Conservation (phyloP, 2,113 vertebrate species). For the Vidua macroura region DNA sequence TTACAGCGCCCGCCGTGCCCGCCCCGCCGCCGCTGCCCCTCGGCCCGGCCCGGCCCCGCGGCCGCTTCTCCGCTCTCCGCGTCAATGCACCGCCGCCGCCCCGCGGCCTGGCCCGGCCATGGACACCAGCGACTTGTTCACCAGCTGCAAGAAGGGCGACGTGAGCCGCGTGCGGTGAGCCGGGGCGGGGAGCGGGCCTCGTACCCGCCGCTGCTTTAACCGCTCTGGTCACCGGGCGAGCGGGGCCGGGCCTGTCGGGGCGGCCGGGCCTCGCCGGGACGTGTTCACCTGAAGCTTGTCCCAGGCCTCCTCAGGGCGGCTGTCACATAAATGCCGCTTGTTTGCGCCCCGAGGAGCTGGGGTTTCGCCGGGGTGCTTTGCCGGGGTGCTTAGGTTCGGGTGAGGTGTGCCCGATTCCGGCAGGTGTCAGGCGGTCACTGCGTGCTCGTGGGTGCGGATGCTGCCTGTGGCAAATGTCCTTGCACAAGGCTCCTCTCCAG, state of each 20-base stretch:
- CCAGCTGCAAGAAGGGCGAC: constrained; percentile 94
- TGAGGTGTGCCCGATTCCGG: too few relatives aligned
- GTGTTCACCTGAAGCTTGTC: not conserved
- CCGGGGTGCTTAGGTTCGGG: fast-evolving
- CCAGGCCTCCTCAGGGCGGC: not conserved
- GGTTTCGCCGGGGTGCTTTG: fast-evolving
- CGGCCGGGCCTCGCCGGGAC: not conserved
- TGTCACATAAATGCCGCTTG: fast-evolving
- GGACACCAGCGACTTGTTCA: constrained; percentile 92
- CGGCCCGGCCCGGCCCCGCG: not conserved
- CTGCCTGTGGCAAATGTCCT: not conserved
- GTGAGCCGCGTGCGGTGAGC: constrained; percentile 91
- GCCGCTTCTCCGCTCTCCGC: not conserved
- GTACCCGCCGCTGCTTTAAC: not conserved
- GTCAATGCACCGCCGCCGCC: constrained; percentile 49
- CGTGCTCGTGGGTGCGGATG: fast-evolving
- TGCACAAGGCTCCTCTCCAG: not conserved
- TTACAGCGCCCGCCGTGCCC: constrained; percentile 1
- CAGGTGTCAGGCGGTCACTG: fast-evolving
- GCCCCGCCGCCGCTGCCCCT: not conserved
- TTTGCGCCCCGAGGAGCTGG: fast-evolving
- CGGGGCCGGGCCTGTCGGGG: not conserved
- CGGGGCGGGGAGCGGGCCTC: not conserved
- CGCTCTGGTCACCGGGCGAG: not conserved
- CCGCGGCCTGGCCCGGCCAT: constrained; percentile 74